Conservation (phyloP, 2,113 vertebrate genomes). For the Halichoerus grypus region DNA sequence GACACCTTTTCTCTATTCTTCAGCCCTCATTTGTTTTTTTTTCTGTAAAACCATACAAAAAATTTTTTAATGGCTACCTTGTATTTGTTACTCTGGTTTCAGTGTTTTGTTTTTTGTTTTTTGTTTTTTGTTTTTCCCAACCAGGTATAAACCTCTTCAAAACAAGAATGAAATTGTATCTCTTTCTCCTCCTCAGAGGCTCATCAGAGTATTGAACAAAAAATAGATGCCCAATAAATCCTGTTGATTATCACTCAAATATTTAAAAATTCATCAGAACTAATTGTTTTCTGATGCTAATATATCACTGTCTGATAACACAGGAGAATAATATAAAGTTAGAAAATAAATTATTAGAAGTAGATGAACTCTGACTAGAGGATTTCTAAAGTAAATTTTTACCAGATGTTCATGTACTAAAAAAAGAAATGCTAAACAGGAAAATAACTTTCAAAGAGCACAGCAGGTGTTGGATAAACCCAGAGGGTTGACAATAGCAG, state of each 20-base stretch:
- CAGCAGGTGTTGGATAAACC: constrained; percentile 61
- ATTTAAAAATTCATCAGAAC: constrained; percentile 57
- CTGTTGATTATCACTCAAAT: constrained; percentile 31
- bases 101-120: not conserved
- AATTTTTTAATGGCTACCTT: not conserved
- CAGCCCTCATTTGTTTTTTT: not conserved
- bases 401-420: constrained; percentile 61
- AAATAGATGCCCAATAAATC: not conserved
- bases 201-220: not conserved
- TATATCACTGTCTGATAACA: not conserved
- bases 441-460: constrained; percentile 48
- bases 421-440: constrained; percentile 66
- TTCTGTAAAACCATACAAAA: not conserved
- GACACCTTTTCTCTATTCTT: not conserved
- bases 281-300: constrained; percentile 57
- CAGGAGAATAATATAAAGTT: not conserved
- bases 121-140: not conserved
- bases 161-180: constrained; percentile 1
- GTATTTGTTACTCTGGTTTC: not conserved
- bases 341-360: constrained; percentile 32
- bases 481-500: not conserved
- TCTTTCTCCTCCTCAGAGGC: not conserved
- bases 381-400: constrained; percentile 63
- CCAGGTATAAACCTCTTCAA: constrained; percentile 18
- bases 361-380: not conserved